Evolutionary conservation across 2,888 invertebrate genomes (phyloP), one percentile per base, ranked within the genome.

Genomic region (Coecobrya sp.): DNA sequence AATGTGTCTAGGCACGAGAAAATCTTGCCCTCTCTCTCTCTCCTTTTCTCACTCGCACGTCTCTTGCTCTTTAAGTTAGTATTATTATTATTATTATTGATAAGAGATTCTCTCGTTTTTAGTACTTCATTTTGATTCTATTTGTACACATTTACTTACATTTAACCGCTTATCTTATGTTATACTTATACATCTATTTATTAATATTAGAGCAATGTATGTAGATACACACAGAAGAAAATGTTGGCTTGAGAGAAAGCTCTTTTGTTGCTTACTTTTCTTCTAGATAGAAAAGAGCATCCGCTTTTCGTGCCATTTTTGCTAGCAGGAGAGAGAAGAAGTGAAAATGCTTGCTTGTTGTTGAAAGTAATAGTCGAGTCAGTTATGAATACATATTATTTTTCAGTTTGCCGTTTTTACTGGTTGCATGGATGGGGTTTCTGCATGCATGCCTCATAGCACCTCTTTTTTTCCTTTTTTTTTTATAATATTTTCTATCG

Each of bases 331-430:
- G n/a, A n/a, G n/a, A n/a, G n/a, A 30, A 68, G 30, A 68, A 68
- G 30, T 30, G 68, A 16, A 68, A 25, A n/a, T n/a, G n/a, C n/a
- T n/a, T 76, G n/a, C 42, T 45, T 68, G 22, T 45, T 76, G 45
- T 45, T 5, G 36, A 36, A 36, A 19, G 73, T 45, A 76, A 76
- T 76, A 76, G 73, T 76, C 73, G 22, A 76, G 45, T 49, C 42
- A 22, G 45, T 45, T 86, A 36, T 86, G 73, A 86, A 86, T 73
- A 73, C 65, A 85, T 10, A 13, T 36, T 55, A 55, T 62, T 55
- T 84, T 86, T 86, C 42, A 87, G 76, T 62, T 87, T 79, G 59
- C 68, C 42, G 16, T 45, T 59, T 79, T 55, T 70, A n/a, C n/a
- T n/a, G n/a, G n/a, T n/a, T n/a, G n/a, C n/a, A n/a, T n/a, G n/a